Evolutionary conservation across 2,113 vertebrate species (phyloP).

Genomic region (Protobothrops mucrosquamatus): DNA sequence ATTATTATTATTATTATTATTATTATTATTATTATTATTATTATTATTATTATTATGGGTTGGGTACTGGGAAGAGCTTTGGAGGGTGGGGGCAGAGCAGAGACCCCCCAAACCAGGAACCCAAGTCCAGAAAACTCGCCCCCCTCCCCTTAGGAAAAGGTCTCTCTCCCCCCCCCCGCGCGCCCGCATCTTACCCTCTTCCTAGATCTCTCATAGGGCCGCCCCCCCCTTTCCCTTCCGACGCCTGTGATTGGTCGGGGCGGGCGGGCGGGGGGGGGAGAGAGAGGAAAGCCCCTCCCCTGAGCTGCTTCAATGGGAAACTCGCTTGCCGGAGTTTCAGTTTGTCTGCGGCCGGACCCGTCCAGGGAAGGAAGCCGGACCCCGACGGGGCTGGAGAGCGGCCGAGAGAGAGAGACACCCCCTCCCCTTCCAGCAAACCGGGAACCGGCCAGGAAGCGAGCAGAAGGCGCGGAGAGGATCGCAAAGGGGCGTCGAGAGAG

Average conservation of each 20-base stretch:
- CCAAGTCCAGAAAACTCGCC: not conserved
- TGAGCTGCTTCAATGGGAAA: conserved; percentile 29
- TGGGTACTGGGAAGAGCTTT: not conserved
- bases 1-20: too few species aligned
- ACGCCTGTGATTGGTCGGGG: conserved; percentile 45
- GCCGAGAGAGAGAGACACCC: not conserved
- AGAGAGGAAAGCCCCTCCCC: conserved; percentile 6
- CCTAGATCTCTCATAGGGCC: not conserved
- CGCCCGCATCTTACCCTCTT: not conserved
- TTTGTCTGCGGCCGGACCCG: not conserved
- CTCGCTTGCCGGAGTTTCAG: conserved; percentile 42
- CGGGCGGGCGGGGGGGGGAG: not conserved
- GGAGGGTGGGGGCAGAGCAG: too few species aligned
- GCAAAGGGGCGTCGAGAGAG: not conserved
- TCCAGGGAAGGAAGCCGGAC: not conserved
- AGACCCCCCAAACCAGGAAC: not conserved
- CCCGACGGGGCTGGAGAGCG: not conserved
- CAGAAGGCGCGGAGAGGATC: not conserved
- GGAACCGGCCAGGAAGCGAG: not conserved
- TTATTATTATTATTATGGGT: too few species aligned
- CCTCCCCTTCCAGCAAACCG: not conserved
- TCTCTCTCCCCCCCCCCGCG: not conserved
- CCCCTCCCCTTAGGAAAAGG: not conserved
- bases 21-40: too few species aligned
- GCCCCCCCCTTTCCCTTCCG: accelerated